Base-by-base conservation (phyloP, 92 coral and sea anemone genomes). In the Siderastrea siderea region DNA sequence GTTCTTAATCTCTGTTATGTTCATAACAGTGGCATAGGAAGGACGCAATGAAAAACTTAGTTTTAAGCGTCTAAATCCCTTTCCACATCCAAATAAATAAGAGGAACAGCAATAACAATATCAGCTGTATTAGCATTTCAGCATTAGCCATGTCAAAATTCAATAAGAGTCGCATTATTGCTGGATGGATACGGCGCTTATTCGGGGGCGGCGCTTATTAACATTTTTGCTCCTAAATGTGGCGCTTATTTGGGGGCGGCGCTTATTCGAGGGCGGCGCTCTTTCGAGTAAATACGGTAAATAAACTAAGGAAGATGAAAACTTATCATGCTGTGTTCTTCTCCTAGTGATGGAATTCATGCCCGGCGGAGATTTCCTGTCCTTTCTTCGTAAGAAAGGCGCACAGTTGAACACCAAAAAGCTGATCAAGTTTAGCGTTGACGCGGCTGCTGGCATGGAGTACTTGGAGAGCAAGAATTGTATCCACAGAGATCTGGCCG, bases 401-500 rank as follows among this genome's bases (percentile, higher is more conserved):
- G 78, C 84, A 49, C 86, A 92, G 19, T 69, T 90, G 12, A 54
- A 81, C 61, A 45, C 89, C 5, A 45, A 51, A 4, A 83, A 87
- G 54, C 95, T 93, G 50, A 48, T 94, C 9, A 93, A 87, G 83
- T 97, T 95, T 52, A 89, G 96, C 57, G 90, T 97, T 12, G 93
- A 97, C 59, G 99, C 99, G 0, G 96, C 95, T 0, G 84, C 97
- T 0, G 99, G 99, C 1, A 97, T 97, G 99, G 96, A 89, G 50
- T 97, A 97, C 62, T 75, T 97, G 14, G 99, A 91, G 14, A 82
- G 93, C 26, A 95, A 97, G 47, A 94, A 89, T 72, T 93, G 98
- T 60, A 97, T 97, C 69, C 99, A 97, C 72, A 51, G 99, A 68
- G 99, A 97, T 71, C 76, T 97, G 63, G 99, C 99, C 2, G 99